Evolutionary conservation across 2,888 invertebrate species (phyloP), one percentile per base, ranked within the genome.

Genomic region (Oligia fasciuncula): DNA sequence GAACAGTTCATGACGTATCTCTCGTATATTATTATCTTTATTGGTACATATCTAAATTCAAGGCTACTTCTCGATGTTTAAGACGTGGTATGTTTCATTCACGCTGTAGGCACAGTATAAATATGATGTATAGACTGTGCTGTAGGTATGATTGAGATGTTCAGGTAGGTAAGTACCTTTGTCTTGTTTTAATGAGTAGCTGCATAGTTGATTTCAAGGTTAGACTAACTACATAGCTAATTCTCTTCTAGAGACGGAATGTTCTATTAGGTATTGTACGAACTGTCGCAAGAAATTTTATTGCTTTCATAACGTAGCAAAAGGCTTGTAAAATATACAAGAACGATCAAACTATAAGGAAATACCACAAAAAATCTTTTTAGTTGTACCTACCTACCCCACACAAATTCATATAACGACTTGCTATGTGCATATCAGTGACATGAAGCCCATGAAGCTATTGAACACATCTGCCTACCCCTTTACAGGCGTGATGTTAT

Each of bases 1-100:
- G 80, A 85, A 66, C 51, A 29, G 51, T 81, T 80, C 71, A 60
- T 54, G 66, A 70, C 43, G 23, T 85, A 63, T 63, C 54, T 80
- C 49, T 14, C 62, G 68, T 46, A 57, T 69, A 79, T 65, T 67
- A 65, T 54, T 2, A 11, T 60, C 13, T 60, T 40, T 40, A 68
- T 46, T 54, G 60, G 46, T 17, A 67, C 49, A 40, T 51, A 62
- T 40, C 67, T 67, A 40, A 80, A 17, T 35, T 67, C 66, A 67
- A 60, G 43, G 83, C 11, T 54, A 23, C n/a, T 60, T 76, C 46
- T 29, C 6, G 29, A 11, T 66, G 40, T 66, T 19, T 62, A 14
- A n/a, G 35, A 62, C 29, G 43, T 35, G n/a, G 14, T 63, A n/a
- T 19, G 13, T 17, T 73, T 35, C 2, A 29, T 54, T 79, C 35